These are phyloP conservation scores for Pocillopora damicornis DNA, from an alignment of 64 coral and sea anemone genomes.

Conservation along the genomic window DNA sequence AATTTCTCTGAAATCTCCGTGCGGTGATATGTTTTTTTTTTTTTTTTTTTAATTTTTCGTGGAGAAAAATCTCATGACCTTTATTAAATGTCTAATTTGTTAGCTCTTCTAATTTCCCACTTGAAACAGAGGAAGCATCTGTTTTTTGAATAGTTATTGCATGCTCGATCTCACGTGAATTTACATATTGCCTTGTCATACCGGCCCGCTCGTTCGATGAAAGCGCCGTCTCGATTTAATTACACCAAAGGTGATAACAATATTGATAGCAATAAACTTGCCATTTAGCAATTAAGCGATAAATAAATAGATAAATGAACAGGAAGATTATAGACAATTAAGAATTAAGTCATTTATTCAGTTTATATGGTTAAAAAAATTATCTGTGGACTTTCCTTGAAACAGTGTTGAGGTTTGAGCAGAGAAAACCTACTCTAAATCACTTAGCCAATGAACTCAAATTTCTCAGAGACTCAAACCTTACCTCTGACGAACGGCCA, in stretches of 20 bases:
- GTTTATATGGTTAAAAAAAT: too few species aligned
- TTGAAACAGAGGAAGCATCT: constrained; percentile 12
- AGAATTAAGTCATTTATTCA: too few species aligned
- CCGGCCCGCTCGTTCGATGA: not conserved
- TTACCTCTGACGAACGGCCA: too few species aligned
- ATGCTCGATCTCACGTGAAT: not conserved
- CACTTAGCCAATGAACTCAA: too few species aligned
- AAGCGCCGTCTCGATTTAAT: not conserved
- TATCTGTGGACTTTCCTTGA: too few species aligned
- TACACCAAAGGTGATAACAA: not conserved
- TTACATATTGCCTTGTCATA: not conserved
- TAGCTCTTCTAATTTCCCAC: not conserved
- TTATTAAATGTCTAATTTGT: not conserved
- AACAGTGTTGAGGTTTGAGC: too few species aligned
- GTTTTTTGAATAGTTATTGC: not conserved
- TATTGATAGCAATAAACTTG: not conserved
- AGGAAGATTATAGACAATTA: too few species aligned
- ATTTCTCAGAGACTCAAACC: too few species aligned
- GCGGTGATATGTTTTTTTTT: not conserved
- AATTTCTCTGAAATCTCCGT: not conserved
- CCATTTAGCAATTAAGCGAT: too few species aligned
- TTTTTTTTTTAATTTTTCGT: not conserved
- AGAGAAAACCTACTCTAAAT: too few species aligned
- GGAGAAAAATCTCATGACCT: not conserved
- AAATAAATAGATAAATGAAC: too few species aligned